A percentile compares a stretch with the other conserved stretches of the same genome.
Evolutionary conservation across 35 echinoderm and acorn worm species (phyloP).

Genomic region (Diadema setosum): DNA sequence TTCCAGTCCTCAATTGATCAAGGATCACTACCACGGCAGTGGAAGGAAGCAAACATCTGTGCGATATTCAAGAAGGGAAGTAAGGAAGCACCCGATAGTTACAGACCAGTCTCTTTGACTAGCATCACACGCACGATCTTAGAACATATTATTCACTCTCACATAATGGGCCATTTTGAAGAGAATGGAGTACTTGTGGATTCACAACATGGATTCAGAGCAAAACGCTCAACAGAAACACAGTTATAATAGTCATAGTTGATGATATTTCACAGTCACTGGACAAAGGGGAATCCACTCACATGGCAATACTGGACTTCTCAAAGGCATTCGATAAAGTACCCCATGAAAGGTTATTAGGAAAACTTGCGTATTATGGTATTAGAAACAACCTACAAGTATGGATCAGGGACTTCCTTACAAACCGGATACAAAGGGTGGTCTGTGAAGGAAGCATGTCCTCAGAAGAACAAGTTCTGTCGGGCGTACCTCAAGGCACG

Average conservation of each 20-base stretch:
- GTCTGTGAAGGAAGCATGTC: not conserved
- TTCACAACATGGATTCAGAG: constrained; percentile 29
- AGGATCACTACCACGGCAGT: not conserved
- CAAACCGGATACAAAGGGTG: not conserved
- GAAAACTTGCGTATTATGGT: not conserved
- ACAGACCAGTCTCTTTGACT: constrained; percentile 46
- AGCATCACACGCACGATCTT: constrained; percentile 16
- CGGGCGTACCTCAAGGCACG: no score
- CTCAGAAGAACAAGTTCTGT: no score
- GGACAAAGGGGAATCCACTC: not conserved
- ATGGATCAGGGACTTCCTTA: not conserved
- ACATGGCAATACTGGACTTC: constrained; percentile 28
- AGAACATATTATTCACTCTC: constrained; percentile 35
- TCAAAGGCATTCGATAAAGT: constrained; percentile 51
- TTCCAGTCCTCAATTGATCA: constrained; percentile 44
- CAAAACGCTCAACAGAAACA: not conserved
- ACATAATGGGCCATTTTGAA: constrained; percentile 48
- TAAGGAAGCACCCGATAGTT: not conserved
- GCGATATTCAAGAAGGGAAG: constrained; percentile 21
- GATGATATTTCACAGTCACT: constrained; percentile 5
- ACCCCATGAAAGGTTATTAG: not conserved
- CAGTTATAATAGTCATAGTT: constrained; percentile 24
- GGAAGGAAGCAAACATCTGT: not conserved
- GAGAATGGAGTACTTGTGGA: not conserved
- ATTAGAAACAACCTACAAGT: not conserved